Percentiles rank a stretch among this genome's conserved stretches.
Evolutionary conservation across 2,888 invertebrate species (phyloP).

Genomic region (Hylaea fasciaria): DNA sequence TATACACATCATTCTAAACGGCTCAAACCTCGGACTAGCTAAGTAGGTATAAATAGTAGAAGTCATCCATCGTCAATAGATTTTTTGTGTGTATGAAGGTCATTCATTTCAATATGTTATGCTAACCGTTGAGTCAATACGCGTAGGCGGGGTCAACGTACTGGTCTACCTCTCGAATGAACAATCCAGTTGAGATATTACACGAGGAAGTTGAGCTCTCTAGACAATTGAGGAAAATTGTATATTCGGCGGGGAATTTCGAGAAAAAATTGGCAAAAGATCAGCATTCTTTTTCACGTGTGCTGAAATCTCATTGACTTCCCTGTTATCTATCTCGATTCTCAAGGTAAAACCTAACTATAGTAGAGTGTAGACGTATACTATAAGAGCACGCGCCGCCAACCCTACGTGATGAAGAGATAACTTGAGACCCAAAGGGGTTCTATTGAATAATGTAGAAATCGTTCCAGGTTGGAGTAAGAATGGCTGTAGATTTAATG

Average conservation of each 20-base stretch:
- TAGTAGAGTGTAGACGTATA: too few species aligned
- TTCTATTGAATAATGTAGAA: too few species aligned
- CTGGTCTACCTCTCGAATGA: conserved; percentile 9
- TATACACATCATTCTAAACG: not conserved
- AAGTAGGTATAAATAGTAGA: conserved; percentile 5
- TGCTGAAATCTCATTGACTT: too few species aligned
- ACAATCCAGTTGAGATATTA: not conserved
- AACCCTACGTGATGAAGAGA: too few species aligned
- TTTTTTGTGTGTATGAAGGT: conserved; percentile 44
- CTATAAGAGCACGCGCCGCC: too few species aligned
- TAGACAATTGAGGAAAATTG: not conserved
- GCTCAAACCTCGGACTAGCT: conserved; percentile 3
- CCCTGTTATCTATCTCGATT: too few species aligned
- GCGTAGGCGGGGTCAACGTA: conserved; percentile 46
- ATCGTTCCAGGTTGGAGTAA: too few species aligned
- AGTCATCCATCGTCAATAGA: conserved; percentile 30
- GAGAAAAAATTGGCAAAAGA: too few species aligned
- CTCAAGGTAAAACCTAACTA: too few species aligned
- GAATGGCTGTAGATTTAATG: too few species aligned
- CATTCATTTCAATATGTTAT: conserved; percentile 34
- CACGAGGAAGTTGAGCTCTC: not conserved
- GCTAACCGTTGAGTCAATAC: conserved; percentile 41
- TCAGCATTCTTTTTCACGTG: too few species aligned
- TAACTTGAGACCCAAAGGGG: too few species aligned
- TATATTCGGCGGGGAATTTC: not conserved